phyloP scores from a whole-genome alignment of 2,113 vertebrate species.

The Dendrocopos noguchii region DNA sequence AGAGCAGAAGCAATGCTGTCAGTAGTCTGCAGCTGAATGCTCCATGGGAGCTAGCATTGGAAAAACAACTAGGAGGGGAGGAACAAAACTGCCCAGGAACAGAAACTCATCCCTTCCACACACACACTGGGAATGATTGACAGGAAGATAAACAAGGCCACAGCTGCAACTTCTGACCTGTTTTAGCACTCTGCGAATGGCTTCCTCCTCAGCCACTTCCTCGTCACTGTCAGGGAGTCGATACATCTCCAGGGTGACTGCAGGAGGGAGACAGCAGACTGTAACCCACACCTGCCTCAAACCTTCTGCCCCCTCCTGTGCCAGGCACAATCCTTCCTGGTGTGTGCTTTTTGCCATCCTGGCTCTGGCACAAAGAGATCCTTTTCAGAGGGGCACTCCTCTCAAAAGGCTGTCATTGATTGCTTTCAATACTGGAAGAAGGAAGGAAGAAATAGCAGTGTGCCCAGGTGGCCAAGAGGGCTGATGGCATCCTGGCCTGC shows the following conservation, averaged over 20 bases:
- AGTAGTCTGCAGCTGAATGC: neutral
- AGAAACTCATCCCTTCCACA: neutral
- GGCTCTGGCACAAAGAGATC: neutral
- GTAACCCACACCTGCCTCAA: neutral
- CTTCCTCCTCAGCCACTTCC: constrained; percentile 89
- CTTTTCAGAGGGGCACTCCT: neutral
- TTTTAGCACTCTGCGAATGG: constrained; percentile 85
- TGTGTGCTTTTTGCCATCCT: neutral
- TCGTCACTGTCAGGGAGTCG: constrained; percentile 89
- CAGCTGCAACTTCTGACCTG: constrained; percentile 77
- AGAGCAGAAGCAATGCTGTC: neutral
- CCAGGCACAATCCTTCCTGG: neutral
- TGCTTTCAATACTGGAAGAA: neutral
- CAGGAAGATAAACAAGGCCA: neutral
- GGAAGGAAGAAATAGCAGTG: neutral
- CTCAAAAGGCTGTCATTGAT: neutral
- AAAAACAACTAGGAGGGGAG: neutral
- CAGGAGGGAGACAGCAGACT: neutral
- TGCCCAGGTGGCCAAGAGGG: no score
- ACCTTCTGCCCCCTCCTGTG: neutral
- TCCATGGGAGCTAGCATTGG: neutral
- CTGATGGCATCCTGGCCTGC: no score
- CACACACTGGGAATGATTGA: neutral
- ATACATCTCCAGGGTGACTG: constrained; percentile 86
- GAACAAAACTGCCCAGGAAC: neutral